Evolutionary conservation across 2,113 vertebrate species (phyloP), one percentile per base, ranked within the genome.

Genomic region (Lynx canadensis): DNA sequence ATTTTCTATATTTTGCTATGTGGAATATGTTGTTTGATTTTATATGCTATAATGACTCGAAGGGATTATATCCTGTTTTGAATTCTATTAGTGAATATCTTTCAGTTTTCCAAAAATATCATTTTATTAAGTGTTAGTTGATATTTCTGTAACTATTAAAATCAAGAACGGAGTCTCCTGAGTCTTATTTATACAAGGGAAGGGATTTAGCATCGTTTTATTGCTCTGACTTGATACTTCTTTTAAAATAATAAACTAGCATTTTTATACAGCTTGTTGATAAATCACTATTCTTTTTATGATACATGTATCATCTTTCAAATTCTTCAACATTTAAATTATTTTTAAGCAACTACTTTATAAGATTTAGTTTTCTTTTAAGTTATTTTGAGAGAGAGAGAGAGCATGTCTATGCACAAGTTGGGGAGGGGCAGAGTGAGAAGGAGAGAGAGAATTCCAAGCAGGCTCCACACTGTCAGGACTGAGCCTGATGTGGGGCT

Each of bases 71-170:
- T 31, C 15, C 9, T 86, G 25, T 60, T 92, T 92, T 85, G 14
- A 90, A 69, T 68, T 79, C 41, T 69, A 66, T 73, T 73, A 78
- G n/a, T 50, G 52, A 93, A 79, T 79, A 93, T 36, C 13, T 36
- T 90, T 73, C 9, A 65, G 27, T 55, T 96, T 96, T 84, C 76
- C 15, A 57, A 91, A 94, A 84, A 55, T 23, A 83, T 71, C 9
- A 41, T 80, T 94, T 96, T 80, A 29, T 10, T 63, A 80, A 74
- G 21, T 89, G 94, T 86, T 89, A 95, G 36, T 78, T 85, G 63
- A 11, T 95, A 89, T 85, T 93, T 97, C 55, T 84, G 15, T 91
- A 90, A 31, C 48, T 85, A 68, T 60, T 76, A 69, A 96, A 89
- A 74, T 63, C 33, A 76, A 68, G 78, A 80, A 60, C 12, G 23